Base-by-base conservation (phyloP, 2,888 invertebrate genomes). In the Spodoptera exigua region DNA sequence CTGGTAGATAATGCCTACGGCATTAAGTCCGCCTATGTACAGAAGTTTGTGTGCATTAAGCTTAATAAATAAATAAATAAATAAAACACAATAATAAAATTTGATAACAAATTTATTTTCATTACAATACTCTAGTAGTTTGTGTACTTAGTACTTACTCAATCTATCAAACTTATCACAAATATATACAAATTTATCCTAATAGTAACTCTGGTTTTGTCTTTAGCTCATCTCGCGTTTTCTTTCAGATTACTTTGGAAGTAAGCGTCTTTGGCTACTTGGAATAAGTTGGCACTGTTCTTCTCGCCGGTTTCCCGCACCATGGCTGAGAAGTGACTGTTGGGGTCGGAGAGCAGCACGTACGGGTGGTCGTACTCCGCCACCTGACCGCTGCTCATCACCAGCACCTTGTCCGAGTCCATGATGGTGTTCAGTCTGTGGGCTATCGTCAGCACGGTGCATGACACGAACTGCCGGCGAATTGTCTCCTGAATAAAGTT, bases 371-470 rank as follows among this genome's bases (percentile, higher is more conserved):
- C 96, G 84, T 95, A 96, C 88, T 97, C 97, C 59, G 90, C 86
- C 5, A 90, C 94, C 44, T 95, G 93, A 0, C 96, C 96, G 73
- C 94, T 93, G 77, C 95, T 95, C 90, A 96, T 93, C 7, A 96
- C 95, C 9, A 96, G 78, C 92, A 98, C 97, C 81, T 97, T 95
- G 87, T 97, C 97, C 3, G 97, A 97, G 89, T 98, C 98, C 95
- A 98, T 95, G 78, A 99, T 98, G 7, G 98, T 99, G 87, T 98
- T 98, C 58, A 99, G 95, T 47, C 98, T 95, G 89, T 99, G 98
- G 10, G 98, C 98, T 44, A 99, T 98, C 0, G 98, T 98, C 12
- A 99, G 89, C 3, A 98, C 98, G 0, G 98, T 98, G 84, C 98
- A 98, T 0, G 96, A 89, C 9, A 94, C 93, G 82, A 98, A 98